Evolutionary conservation across 2,797 vertebrate species (phyloP), one percentile per base, ranked within the genome.

Genomic region (Nannoperca obscura): DNA sequence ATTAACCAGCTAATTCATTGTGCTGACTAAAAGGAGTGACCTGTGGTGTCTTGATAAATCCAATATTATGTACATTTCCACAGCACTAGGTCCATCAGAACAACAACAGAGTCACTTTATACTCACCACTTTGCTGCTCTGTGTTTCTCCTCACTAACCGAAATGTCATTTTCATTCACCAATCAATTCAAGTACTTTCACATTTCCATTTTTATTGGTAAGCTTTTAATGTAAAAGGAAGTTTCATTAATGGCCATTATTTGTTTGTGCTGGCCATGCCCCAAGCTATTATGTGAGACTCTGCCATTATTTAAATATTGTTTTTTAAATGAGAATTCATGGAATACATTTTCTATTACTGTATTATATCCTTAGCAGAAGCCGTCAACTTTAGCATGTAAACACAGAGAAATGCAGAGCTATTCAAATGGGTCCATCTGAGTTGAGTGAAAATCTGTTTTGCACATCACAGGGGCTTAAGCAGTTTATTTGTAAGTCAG

Each of bases 391-490:
- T 77, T 62, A 76, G 55, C 55, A 62, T 65, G 78, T 62, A 80
- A 76, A 83, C 64, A 80, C 34, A 71, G 74, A 87, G 76, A 87
- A 87, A 82, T 81, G 87, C 88, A 86, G 66, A 82, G 84, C 52
- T 75, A 86, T 85, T 90, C 75, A 86, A 88, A 92, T 54, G 55
- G 63, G 38, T 78, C 78, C 53, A 22, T 83, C 66, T 84, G 71
- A 76, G 80, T 81, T 73, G 73, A 81, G 67, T 38, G 60, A 65
- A 86, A 87, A 83, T 89, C 87, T 89, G 70, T 92, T 94, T 90
- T 93, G 82, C 88, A 95, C 94, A 94, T 94, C 92, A 93, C 87
- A 90, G 82, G 32, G 70, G 71, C 86, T 92, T 93, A 94, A 94
- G 91, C 86, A 91, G 88, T 90, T 90, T 87, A 87, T 93, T 88